Evolutionary conservation across 2,113 vertebrate species (phyloP).

Genomic region (Syrmaticus mikado): DNA sequence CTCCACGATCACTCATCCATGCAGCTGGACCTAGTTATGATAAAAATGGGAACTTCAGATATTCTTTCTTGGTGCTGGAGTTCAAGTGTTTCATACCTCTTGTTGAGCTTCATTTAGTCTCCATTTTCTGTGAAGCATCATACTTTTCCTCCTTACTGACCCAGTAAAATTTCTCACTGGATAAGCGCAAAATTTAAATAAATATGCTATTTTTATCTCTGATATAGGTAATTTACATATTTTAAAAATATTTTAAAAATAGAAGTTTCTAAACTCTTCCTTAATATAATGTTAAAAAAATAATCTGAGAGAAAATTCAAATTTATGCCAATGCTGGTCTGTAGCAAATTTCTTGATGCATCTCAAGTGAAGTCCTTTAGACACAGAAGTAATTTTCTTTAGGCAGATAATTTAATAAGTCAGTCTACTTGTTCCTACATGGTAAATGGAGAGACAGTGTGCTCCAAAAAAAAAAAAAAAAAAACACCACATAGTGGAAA

Average conservation of each 20-base stretch:
- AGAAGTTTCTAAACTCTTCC: background rate
- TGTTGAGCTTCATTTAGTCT: background rate
- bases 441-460: background rate
- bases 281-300: background rate
- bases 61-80: background rate
- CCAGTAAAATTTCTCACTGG: background rate
- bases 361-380: background rate
- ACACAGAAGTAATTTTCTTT: background rate
- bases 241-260: background rate
- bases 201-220: background rate
- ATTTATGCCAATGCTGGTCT: background rate
- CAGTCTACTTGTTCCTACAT: background rate
- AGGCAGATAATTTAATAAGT: background rate
- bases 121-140: background rate
- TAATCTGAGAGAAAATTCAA: background rate
- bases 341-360: background rate
- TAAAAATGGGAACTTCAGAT: background rate
- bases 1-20: background rate
- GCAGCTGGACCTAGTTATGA: accelerated
- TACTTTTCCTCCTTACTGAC: background rate
- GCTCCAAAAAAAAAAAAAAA: background rate
- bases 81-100: background rate
- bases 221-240: background rate
- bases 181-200: background rate
- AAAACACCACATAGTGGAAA: background rate